Evolutionary conservation across 1,140 invertebrate genomes (phyloP), one percentile per base, ranked within the genome.

Genomic region (Campoletis sonorensis): DNA sequence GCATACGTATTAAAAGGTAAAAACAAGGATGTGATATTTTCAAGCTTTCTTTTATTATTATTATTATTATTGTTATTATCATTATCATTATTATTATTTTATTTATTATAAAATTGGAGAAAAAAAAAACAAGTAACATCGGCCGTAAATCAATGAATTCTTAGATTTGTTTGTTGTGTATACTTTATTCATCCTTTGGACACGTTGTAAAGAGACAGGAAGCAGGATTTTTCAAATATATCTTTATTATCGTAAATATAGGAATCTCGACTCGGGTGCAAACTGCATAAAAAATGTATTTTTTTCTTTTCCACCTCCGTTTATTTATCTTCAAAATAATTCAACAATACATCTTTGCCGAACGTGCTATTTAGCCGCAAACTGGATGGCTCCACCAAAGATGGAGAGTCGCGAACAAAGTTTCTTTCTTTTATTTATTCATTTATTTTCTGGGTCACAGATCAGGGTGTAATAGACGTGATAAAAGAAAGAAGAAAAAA

Each of bases 341-440:
- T 85, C 79, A 85, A 88, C 85, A 83, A 88, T 81, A 88, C 87
- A 89, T 86, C 80, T 87, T 86, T 87, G 79, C 86, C 85, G 78
- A 84, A 86, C 82, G 80, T 51, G 58, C 49, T 61, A 80, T 10
- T 58, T 58, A n/a, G 51, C n/a, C 70, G 51, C 70, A 73, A 58
- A 58, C 30, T 40, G 0, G 7, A 51, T n/a, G 49, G 58, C 45
- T 75, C 70, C 30, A 23, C 70, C n/a, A 61, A n/a, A 23, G 54
- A 85, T 94, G 98, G 27, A 94, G 95, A 51, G 93, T 94, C 8
- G 95, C 95, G 0, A 98, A 98, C 89, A 92, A 95, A 1, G 96
- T 96, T 88, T 89, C 96, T 10, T 92, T 45, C 51, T n/a, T n/a
- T n/a, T n/a, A n/a, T n/a, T n/a, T n/a, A n/a, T n/a, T n/a, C n/a